Base-by-base conservation (phyloP, 2,113 vertebrate species). In the Pygoscelis adeliae region DNA sequence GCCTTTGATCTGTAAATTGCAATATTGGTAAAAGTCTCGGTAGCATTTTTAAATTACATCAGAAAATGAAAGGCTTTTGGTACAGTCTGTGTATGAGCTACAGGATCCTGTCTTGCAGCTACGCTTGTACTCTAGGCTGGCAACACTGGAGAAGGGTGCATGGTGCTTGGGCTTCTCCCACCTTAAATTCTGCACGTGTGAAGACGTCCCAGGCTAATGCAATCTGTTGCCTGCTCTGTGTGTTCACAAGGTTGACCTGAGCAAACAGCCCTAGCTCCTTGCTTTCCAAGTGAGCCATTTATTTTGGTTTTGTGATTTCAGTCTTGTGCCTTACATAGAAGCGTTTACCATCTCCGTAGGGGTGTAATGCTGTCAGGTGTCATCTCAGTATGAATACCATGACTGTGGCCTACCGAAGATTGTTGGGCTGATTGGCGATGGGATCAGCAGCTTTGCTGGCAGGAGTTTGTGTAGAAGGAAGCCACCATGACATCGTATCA, bases 401-500 rank as follows among this genome's bases (percentile, higher is more conserved):
- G 47, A 15, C 29, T 2, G 2, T 59, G 44, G 26, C 63, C 52
- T 42, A 22, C 34, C 9, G 36, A 16, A 38, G 67, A 10, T 46
- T 13, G 32, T 42, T 29, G 66, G 38, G 62, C 70, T 78, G 61
- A 6, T 0, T 53, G n/a, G 26, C 0, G 2, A 15, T 62, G 73
- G 69, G 52, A 36, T 63, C 62, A 38, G 85, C 82, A 81, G 62
- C 53, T 59, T 52, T 76, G 40, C 70, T 72, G 79, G 38, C 62
- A 67, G 65, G 40, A 32, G 30, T 26, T 73, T 49, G 49, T 65
- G 86, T 29, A 47, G 71, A 55, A 55, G 11, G 67, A 91, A 87
- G 23, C 56, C 49, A 59, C 85, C 9, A 0, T 5, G 55, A 34
- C 55, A 11, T 1, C 2, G 1, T 29, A 3, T 42, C 26, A 1